Percentiles rank a stretch among this genome's conserved stretches.
Conservation (phyloP, 2,797 vertebrate genomes). For the Corythornis leucogaster region DNA sequence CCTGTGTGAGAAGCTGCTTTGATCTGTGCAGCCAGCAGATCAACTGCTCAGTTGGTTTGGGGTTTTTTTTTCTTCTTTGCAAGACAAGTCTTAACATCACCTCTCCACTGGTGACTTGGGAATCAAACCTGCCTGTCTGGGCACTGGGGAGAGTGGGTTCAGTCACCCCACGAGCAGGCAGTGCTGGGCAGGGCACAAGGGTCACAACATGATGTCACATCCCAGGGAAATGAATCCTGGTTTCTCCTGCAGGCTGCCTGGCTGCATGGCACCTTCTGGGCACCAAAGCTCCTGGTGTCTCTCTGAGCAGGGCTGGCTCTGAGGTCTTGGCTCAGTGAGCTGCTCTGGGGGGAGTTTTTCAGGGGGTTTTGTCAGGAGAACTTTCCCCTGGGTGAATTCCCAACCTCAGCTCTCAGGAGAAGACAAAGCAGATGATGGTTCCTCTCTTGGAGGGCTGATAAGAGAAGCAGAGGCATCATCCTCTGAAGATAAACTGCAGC, state of each 20-base stretch:
- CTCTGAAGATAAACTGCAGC: background rate
- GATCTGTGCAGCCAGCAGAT: background rate
- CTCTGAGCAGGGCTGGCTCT: background rate
- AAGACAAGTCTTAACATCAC: background rate
- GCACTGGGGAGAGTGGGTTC: background rate
- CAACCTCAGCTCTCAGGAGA: background rate
- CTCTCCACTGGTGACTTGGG: background rate
- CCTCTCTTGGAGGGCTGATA: background rate
- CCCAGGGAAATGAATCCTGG: background rate
- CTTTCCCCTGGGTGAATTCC: background rate
- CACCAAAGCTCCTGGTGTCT: background rate
- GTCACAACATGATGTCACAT: accelerated
- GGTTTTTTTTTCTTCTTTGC: no score
- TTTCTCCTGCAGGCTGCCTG: background rate
- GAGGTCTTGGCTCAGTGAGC: background rate
- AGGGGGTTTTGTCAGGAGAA: background rate
- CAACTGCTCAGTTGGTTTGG: background rate
- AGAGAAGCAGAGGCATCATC: background rate
- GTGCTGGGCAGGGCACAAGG: background rate
- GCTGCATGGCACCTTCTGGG: background rate
- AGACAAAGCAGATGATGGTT: background rate
- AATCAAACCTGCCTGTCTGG: background rate
- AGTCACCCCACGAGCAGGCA: background rate
- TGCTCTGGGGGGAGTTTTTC: no score
- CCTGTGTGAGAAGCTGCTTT: background rate